Evolutionary conservation across 2,888 invertebrate genomes (phyloP).

Genomic region (Argynnis bischoffii): DNA sequence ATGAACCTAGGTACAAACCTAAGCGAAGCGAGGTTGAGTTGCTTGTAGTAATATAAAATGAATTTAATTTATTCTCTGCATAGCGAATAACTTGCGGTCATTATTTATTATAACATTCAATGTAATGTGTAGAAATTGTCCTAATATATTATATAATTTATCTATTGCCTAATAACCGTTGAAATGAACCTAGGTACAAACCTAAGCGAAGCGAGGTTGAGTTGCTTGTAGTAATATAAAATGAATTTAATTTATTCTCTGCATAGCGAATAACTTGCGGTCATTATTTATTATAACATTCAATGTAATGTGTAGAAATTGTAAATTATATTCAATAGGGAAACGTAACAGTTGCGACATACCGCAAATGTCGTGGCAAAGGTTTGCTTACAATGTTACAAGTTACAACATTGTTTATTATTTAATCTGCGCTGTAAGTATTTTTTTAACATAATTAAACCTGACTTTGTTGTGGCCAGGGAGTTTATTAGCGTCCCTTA

Average conservation of each 20-base stretch:
- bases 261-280: not conserved
- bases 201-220: too few species aligned
- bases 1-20: too few species aligned
- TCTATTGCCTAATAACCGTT: too few species aligned
- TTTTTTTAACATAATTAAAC: too few species aligned
- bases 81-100: not conserved
- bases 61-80: not conserved
- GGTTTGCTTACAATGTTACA: conserved; percentile 27
- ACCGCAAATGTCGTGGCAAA: conserved; percentile 31
- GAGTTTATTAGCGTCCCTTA: too few species aligned
- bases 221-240: not conserved
- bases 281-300: conserved; percentile 2
- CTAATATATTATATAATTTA: too few species aligned
- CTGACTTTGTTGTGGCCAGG: too few species aligned
- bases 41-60: not conserved
- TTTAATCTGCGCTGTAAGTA: too few species aligned
- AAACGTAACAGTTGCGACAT: conserved; percentile 28
- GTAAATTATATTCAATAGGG: conserved; percentile 29
- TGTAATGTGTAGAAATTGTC: conserved; percentile 20
- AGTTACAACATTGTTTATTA: conserved; percentile 1
- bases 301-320: conserved; percentile 15
- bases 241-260: not conserved
- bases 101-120: conserved; percentile 1
- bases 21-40: too few species aligned
- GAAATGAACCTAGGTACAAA: too few species aligned